A percentile compares a stretch with the other conserved stretches of the same genome.
Evolutionary conservation across 2,113 vertebrate species (phyloP).

Genomic region (Pleuronectes platessa): DNA sequence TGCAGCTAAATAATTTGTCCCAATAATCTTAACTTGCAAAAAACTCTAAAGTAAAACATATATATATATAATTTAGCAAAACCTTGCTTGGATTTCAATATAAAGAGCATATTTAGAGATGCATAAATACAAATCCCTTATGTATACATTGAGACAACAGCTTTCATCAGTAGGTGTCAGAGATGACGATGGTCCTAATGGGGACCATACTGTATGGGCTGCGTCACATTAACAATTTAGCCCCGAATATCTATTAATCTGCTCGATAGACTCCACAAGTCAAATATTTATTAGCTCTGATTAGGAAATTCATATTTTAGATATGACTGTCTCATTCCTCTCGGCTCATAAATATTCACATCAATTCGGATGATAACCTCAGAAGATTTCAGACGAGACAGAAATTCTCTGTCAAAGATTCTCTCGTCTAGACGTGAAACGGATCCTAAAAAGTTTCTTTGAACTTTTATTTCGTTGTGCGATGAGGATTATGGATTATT

Average conservation of each 20-base stretch:
- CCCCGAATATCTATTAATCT: conserved; percentile 79
- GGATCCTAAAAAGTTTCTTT: conserved; percentile 69
- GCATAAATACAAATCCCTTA: too few relatives aligned
- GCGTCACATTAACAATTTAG: conserved; percentile 79
- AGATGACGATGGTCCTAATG: conserved; percentile 71
- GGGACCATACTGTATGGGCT: conserved; percentile 61
- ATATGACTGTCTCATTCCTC: conserved; percentile 76
- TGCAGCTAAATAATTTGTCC: not conserved
- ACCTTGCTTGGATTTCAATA: not conserved
- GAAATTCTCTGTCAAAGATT: conserved; percentile 69
- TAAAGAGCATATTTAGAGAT: too few relatives aligned
- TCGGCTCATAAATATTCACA: conserved; percentile 77
- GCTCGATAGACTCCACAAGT: conserved; percentile 70
- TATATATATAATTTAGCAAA: not conserved
- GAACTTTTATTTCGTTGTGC: conserved; percentile 49
- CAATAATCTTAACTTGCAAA: not conserved
- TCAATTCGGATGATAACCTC: conserved; percentile 73
- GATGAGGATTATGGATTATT: conserved; percentile 13
- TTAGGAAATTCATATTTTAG: conserved; percentile 84
- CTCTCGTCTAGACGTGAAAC: conserved; percentile 55
- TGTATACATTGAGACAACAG: not conserved
- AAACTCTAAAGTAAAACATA: not conserved
- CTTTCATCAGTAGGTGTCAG: conserved; percentile 59
- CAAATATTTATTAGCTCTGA: conserved; percentile 84
- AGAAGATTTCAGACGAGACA: conserved; percentile 69